Evolutionary conservation across 2,797 vertebrate species (phyloP), one percentile per base, ranked within the genome.

Genomic region (Siniperca obscura): DNA sequence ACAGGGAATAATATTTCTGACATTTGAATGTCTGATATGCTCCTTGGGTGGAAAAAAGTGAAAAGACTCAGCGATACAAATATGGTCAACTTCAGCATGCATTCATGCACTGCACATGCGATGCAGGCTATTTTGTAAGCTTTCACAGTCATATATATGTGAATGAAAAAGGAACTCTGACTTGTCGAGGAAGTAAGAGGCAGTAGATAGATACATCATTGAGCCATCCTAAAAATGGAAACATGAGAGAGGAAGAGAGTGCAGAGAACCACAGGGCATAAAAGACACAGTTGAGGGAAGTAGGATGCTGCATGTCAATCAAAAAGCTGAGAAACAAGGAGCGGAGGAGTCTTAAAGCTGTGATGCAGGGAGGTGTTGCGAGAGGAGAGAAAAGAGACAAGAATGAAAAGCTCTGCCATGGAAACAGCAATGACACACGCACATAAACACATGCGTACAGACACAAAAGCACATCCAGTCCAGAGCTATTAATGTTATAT

Each of bases 221-320:
- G 91, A 91, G 88, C 75, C 84, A 17, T 80, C 87, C 92, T 94
- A 93, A 94, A 94, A 94, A 93, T 92, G 91, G 93, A 92, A 92
- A 87, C 81, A 87, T 50, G 80, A 87, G 87, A 89, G 85, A 88
- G 80, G 89, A 80, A 84, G 86, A 84, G 92, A 89, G 91, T 30
- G 86, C 70, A 60, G 83, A 89, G 86, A 92, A 92, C 88, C 84
- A 86, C 36, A 9, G 91, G 91, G 89, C 91, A 90, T 90, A 87
- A 93, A 90, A 92, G 90, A 94, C 88, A 90, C 89, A 85, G 92
- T 86, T 87, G 90, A 91, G 89, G 89, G 90, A 94, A 91, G 90
- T 91, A 91, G 93, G 92, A 90, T 94, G 91, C 88, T 79, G 92
- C 87, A 85, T 89, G 93, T 94, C 94, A 95, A 94, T 95, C 93